Conservation (phyloP, 1,140 invertebrate genomes). For the Drosophila kanapiae region DNA sequence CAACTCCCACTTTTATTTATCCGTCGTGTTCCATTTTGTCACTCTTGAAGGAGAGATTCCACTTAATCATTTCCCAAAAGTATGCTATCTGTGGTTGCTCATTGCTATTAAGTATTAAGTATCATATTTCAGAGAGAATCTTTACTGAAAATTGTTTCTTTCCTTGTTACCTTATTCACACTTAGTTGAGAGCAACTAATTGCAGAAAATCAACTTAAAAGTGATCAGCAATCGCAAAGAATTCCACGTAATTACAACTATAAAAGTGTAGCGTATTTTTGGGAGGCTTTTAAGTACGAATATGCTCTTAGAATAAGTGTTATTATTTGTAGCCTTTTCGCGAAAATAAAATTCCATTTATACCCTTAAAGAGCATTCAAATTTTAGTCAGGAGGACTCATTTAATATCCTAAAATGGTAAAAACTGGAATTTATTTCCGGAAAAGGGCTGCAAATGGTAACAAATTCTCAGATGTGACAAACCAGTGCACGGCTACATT, state of each 20-base stretch:
- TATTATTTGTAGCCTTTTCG: no score
- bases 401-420: no score
- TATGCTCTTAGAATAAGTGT: no score
- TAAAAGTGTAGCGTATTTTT: neutral
- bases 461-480: neutral
- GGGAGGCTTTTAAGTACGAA: neutral
- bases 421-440: neutral
- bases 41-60: neutral
- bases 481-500: neutral
- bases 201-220: neutral
- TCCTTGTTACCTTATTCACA: no score
- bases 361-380: no score
- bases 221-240: neutral
- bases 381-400: no score
- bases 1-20: constrained; percentile 11
- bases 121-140: neutral
- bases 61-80: neutral
- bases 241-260: neutral
- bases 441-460: no score
- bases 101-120: neutral
- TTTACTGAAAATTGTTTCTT: neutral
- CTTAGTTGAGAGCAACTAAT: no score
- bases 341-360: no score
- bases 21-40: neutral
- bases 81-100: neutral